phyloP scores from a whole-genome alignment of 2,797 vertebrate species.

The Margarornis squamiger region DNA sequence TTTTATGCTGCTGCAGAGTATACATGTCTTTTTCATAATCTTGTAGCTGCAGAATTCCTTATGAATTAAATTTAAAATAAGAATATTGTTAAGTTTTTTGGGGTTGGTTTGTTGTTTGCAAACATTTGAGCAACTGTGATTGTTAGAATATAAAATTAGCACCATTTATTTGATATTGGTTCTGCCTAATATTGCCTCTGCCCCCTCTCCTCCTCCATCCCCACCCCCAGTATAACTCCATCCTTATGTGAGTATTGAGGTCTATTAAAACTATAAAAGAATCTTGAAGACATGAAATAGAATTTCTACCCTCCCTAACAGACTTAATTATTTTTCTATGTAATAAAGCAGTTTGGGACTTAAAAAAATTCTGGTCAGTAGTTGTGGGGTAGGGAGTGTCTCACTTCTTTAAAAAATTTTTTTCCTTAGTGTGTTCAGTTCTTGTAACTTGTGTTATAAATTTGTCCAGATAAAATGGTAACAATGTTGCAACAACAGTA shows the following conservation, averaged over 20 bases:
- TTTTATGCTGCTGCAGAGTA: conserved; percentile 54
- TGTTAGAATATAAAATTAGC: conserved; percentile 56
- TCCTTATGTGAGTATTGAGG: conserved; percentile 27
- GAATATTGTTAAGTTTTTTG: background rate
- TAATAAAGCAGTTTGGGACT: background rate
- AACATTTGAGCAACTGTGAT: conserved; percentile 52
- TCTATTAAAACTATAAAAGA: background rate
- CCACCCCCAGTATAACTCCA: conserved; percentile 35
- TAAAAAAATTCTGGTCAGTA: background rate
- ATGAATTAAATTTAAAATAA: conserved; percentile 19
- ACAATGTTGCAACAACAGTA: background rate
- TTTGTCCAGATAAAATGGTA: conserved; percentile 5
- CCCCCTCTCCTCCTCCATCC: conserved; percentile 39
- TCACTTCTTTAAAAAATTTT: background rate
- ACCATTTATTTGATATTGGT: conserved; percentile 64
- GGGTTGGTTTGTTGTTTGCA: conserved; percentile 42
- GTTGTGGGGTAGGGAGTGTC: background rate
- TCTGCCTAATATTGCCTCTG: conserved; percentile 20
- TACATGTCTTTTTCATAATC: conserved; percentile 36
- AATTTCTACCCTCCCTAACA: background rate
- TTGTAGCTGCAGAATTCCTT: conserved; percentile 26
- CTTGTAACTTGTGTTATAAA: background rate
- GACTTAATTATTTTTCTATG: background rate
- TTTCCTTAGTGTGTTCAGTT: background rate
- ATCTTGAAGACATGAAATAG: conserved; percentile 14